Percentiles rank a stretch among this genome's conserved stretches.
Conservation (phyloP, 2,888 invertebrate species). For the Himalopsyche tibetana region DNA sequence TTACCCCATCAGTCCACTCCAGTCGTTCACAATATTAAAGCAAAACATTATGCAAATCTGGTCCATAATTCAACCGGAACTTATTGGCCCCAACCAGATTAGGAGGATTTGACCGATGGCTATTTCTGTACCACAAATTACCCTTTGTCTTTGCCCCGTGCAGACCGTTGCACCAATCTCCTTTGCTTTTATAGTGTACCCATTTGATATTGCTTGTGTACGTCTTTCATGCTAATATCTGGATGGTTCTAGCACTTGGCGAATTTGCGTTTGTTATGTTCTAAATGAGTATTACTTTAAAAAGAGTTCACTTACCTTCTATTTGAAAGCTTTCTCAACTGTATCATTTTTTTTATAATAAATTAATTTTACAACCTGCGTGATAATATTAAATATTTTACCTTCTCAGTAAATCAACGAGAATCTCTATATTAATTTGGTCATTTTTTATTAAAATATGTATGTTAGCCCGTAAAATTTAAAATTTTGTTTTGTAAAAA, state of each 20-base stretch:
- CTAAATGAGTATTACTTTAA: background rate
- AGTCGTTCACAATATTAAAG: conserved; percentile 51
- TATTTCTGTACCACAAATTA: conserved; percentile 62
- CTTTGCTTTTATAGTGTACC: conserved; percentile 44
- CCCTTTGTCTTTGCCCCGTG: conserved; percentile 59
- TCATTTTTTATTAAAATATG: too few species aligned
- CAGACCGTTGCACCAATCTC: conserved; percentile 47
- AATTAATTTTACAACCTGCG: too few species aligned
- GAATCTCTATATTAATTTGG: too few species aligned
- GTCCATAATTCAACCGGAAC: conserved; percentile 59
- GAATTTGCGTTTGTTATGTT: conserved; percentile 5
- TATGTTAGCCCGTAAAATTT: too few species aligned
- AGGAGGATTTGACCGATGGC: conserved; percentile 64
- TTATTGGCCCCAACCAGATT: conserved; percentile 58
- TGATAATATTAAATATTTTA: too few species aligned
- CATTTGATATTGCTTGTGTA: background rate
- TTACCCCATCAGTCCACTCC: conserved; percentile 13
- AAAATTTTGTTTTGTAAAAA: too few species aligned
- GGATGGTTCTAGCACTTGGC: background rate
- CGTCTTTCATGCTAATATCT: conserved; percentile 13
- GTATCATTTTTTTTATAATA: too few species aligned
- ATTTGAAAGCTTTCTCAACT: too few species aligned
- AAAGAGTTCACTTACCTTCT: too few species aligned
- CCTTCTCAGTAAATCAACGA: too few species aligned
- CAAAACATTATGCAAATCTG: conserved; percentile 63